Conservation (phyloP, 2,888 invertebrate species). For the Sepiola atlantica region DNA sequence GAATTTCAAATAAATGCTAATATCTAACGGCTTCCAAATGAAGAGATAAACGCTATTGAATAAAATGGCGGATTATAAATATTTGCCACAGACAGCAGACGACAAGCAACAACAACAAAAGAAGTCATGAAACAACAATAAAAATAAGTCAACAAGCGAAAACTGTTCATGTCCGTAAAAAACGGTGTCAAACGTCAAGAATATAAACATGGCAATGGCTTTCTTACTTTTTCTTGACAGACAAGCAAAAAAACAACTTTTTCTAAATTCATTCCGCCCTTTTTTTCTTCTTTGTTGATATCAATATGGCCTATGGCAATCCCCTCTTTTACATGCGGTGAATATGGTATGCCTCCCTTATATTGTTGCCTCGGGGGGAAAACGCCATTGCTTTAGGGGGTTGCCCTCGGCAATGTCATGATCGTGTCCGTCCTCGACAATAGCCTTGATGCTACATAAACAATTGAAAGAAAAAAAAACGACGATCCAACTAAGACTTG, state of each 20-base stretch:
- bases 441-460: neutral
- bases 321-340: neutral
- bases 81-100: neutral
- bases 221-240: neutral
- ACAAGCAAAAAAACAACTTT: neutral
- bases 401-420: neutral
- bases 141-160: neutral
- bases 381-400: neutral
- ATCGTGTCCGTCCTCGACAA: neutral
- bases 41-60: neutral
- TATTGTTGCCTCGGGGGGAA: neutral
- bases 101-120: neutral
- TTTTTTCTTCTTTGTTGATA: neutral
- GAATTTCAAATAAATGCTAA: neutral
- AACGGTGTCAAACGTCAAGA: constrained; percentile 2
- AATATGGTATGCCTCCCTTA: neutral
- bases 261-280: neutral
- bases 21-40: neutral
- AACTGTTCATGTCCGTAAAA: neutral
- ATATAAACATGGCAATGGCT: neutral
- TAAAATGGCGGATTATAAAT: neutral
- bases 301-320: neutral
- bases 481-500: neutral
- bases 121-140: neutral
- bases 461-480: neutral